A percentile compares a stretch with the other conserved stretches of the same genome.
These are phyloP conservation scores for Pongo pygmaeus DNA, from an alignment of 2,113 vertebrate genomes.

Conservation along the genomic window DNA sequence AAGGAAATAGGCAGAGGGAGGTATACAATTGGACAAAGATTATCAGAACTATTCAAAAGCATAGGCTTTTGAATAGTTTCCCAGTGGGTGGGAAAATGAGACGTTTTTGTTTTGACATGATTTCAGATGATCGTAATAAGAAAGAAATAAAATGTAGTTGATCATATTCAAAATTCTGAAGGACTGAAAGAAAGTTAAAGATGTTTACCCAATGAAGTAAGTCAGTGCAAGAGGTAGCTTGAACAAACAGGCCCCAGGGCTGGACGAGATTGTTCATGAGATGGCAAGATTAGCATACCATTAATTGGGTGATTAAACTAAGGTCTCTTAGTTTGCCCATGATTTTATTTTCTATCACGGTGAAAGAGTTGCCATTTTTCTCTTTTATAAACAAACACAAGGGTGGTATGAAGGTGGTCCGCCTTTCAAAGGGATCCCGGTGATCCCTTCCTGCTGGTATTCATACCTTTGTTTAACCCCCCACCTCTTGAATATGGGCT, in stretches of 20 bases:
- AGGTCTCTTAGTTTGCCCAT: not conserved
- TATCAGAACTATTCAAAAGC: too few relatives aligned
- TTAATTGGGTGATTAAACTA: not conserved
- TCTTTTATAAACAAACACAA: not conserved
- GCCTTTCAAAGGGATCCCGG: not conserved
- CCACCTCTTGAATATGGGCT: not conserved
- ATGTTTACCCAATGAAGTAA: not conserved
- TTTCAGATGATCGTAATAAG: not conserved
- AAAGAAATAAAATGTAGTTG: not conserved
- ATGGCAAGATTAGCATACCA: not conserved
- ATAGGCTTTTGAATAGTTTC: not conserved
- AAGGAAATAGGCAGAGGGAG: not conserved
- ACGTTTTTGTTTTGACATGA: not conserved
- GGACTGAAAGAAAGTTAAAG: not conserved
- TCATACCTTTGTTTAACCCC: not conserved
- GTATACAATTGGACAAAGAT: not conserved
- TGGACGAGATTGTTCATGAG: too few relatives aligned
- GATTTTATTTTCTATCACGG: not conserved
- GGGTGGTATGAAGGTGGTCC: not conserved
- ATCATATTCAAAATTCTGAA: not conserved
- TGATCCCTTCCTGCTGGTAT: not conserved
- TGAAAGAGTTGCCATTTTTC: not conserved
- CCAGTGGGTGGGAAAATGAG: not conserved
- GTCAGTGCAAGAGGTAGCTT: not conserved
- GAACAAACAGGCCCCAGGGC: not conserved